Percentiles rank a stretch among this genome's conserved stretches.
Conservation (phyloP, 2,888 invertebrate species). For the Odontothrips loti region DNA sequence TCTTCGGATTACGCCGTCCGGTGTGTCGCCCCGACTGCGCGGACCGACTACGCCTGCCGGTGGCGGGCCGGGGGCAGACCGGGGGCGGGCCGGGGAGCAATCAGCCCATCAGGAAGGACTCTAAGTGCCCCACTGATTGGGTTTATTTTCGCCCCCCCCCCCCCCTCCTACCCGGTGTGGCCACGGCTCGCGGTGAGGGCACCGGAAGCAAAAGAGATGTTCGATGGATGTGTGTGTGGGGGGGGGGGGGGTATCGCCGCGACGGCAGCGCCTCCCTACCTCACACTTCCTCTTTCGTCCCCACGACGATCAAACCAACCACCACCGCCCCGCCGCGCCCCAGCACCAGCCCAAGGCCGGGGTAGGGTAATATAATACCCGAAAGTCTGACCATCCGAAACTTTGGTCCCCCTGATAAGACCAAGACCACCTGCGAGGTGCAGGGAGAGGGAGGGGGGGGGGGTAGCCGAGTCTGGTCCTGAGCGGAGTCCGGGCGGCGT, state of each 20-base stretch:
- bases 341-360: too few relatives aligned
- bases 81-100: too few relatives aligned
- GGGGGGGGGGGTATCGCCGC: neutral
- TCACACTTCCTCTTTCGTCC: neutral
- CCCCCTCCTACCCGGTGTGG: neutral
- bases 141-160: neutral
- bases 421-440: neutral
- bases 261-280: neutral
- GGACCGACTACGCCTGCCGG: too few relatives aligned
- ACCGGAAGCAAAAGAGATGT: too few relatives aligned
- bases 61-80: too few relatives aligned
- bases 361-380: neutral
- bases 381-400: slow-evolving; percentile 4
- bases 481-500: neutral
- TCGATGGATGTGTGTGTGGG: neutral
- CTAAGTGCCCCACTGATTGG: slow-evolving; percentile 10
- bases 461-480: neutral
- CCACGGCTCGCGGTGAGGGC: neutral
- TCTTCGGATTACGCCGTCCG: too few relatives aligned
- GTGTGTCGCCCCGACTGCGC: too few relatives aligned
- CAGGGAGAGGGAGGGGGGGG: too few relatives aligned
- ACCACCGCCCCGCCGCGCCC: neutral
- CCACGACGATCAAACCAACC: neutral
- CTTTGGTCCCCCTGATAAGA: neutral
- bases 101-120: too few relatives aligned